phyloP scores from a whole-genome alignment of 2,797 vertebrate genomes.

The Squalus acanthias region DNA sequence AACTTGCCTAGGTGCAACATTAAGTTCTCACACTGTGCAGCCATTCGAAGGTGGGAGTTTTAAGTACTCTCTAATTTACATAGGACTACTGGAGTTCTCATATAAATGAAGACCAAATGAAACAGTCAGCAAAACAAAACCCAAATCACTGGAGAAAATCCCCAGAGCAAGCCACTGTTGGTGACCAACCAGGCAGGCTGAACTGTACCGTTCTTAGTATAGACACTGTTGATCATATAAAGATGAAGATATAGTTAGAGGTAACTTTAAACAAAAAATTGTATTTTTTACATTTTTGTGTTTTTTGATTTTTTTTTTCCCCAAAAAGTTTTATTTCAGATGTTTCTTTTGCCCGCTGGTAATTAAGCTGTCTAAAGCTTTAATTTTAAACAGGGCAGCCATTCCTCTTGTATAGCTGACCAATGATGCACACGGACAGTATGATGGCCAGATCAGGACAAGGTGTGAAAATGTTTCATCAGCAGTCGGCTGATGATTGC shows the following conservation, averaged over 20 bases:
- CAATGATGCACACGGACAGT: neutral
- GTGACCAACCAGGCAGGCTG: conserved; percentile 27
- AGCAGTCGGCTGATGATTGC: neutral
- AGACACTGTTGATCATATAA: conserved; percentile 36
- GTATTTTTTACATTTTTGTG: conserved; percentile 30
- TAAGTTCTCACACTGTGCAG: neutral
- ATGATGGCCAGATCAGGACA: neutral
- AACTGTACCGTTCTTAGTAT: conserved; percentile 33
- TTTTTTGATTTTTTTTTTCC: conserved; percentile 5
- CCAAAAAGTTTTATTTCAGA: conserved; percentile 23
- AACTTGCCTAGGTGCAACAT: neutral
- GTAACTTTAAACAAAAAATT: conserved; percentile 18
- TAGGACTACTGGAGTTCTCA: neutral
- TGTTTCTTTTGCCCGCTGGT: conserved; percentile 20
- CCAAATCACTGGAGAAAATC: conserved; percentile 31
- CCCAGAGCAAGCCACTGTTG: conserved; percentile 18
- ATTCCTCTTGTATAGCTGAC: conserved; percentile 29
- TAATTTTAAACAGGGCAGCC: conserved; percentile 27
- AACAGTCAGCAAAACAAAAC: conserved; percentile 27
- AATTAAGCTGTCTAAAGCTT: conserved; percentile 5
- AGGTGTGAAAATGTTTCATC: conserved; percentile 10
- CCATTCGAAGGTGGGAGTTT: neutral
- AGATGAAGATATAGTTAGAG: conserved; percentile 28
- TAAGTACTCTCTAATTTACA: neutral
- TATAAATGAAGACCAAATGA: conserved; percentile 33